Evolutionary conservation across 2,888 invertebrate species (phyloP), one percentile per base, ranked within the genome.

Genomic region (Carterocephalus palaemon): DNA sequence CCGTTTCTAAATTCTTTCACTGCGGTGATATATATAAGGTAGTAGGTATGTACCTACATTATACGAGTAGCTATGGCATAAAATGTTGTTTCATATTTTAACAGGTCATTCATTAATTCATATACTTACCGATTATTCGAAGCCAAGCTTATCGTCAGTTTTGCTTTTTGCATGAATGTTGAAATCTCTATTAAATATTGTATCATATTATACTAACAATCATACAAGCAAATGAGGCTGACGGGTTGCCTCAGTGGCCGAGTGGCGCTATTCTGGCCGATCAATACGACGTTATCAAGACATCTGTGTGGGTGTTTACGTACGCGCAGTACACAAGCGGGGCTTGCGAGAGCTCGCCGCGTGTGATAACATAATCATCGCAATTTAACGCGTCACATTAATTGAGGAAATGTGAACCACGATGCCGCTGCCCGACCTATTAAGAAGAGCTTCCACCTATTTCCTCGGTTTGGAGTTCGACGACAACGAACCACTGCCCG

Each of bases 401-500:
- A 62, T 59, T 53, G 54, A 62, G 65, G 78, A 72, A 69, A 85
- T 84, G 84, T 82, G 68, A 84, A 42, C 47, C 34, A 80, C 61
- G 58, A 95, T 95, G 95, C 93, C 94, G 59, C 88, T 95, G 54
- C 91, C 91, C 37, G 93, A 90, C 67, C 90, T 95, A 50, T 85
- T 95, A 19, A 92, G 90, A 64, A 91, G 92, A 61, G 95, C 95
- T 23, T 94, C 94, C 33, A 93, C 91, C 66, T 93, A 92, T 63
- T 93, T 95, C 64, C 84, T 94, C 42, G 93, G 94, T 33, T 85
- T 89, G 31, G 92, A 92, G 54, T 88, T 90, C 52, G 88, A 89
- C 40, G 88, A 88, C 49, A 86, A 88, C 64, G 90, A 89, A 62
- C 87, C 89, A 59, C 88, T 87, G 52, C 88, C 87, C 29, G 78